These are phyloP conservation scores for Petroica traversi DNA, from an alignment of 2,113 vertebrate genomes.

Conservation along the genomic window DNA sequence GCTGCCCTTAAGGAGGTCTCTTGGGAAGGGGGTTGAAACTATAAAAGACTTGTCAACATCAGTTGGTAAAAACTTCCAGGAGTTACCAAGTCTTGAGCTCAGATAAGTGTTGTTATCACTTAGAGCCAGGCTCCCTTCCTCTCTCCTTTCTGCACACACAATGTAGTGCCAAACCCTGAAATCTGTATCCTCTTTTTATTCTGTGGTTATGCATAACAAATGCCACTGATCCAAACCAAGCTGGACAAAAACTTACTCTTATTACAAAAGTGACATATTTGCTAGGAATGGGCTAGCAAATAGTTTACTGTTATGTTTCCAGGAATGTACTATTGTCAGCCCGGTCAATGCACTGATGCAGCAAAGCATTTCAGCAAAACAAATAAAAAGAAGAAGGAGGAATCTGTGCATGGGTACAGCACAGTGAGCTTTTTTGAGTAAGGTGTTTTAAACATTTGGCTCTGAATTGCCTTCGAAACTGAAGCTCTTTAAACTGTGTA, in stretches of 20 bases:
- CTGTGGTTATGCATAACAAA: neutral
- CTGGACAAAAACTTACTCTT: neutral
- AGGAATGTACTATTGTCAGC: neutral
- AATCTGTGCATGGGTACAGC: neutral
- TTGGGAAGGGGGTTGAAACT: neutral
- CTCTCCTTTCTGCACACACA: neutral
- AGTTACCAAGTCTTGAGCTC: neutral
- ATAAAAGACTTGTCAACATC: neutral
- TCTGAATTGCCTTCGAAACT: neutral
- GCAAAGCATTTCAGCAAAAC: neutral
- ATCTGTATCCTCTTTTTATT: neutral
- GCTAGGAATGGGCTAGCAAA: neutral
- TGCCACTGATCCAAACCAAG: neutral
- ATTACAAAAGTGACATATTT: neutral
- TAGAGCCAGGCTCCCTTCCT: neutral
- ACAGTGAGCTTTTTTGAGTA: neutral
- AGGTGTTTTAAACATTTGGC: neutral
- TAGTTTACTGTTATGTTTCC: neutral
- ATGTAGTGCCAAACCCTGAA: neutral
- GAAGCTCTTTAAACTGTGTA: neutral
- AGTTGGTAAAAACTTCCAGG: neutral
- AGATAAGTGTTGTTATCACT: neutral
- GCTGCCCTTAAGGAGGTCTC: neutral
- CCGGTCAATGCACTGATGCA: neutral
- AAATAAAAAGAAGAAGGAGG: neutral